These are phyloP conservation scores for Apantesis nais DNA, from an alignment of 2,888 invertebrate species.

Conservation along the genomic window DNA sequence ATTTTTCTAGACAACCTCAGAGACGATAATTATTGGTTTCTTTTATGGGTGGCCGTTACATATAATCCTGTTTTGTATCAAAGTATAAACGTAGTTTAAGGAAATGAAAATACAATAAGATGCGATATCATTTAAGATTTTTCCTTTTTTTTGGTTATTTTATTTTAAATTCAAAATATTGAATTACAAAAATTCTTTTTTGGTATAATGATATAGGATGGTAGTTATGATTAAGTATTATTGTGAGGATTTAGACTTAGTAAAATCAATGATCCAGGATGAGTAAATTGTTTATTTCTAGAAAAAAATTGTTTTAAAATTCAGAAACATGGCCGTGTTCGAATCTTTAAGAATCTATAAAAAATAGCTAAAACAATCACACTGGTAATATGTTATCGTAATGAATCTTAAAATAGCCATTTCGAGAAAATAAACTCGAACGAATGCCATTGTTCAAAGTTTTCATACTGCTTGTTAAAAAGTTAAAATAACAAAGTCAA, in stretches of 20 bases:
- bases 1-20: constrained; percentile 48
- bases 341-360: neutral
- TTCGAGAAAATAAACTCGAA: neutral
- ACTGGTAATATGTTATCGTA: neutral
- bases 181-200: neutral
- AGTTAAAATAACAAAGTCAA: constrained; percentile 1
- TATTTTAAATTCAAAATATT: neutral
- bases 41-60: neutral
- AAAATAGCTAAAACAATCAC: neutral
- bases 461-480: neutral
- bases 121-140: neutral
- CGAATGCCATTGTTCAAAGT: neutral
- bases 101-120: neutral
- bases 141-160: neutral
- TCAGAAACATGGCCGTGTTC: neutral
- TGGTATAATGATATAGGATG: neutral
- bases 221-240: neutral
- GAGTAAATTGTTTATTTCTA: neutral
- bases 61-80: neutral
- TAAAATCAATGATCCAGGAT: neutral
- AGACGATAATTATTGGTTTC: constrained; percentile 42
- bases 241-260: neutral
- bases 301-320: too few relatives aligned
- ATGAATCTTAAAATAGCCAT: neutral
- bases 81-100: constrained; percentile 1